phyloP scores from a whole-genome alignment of 2,797 vertebrate species.

The Hafferia zeledoni region DNA sequence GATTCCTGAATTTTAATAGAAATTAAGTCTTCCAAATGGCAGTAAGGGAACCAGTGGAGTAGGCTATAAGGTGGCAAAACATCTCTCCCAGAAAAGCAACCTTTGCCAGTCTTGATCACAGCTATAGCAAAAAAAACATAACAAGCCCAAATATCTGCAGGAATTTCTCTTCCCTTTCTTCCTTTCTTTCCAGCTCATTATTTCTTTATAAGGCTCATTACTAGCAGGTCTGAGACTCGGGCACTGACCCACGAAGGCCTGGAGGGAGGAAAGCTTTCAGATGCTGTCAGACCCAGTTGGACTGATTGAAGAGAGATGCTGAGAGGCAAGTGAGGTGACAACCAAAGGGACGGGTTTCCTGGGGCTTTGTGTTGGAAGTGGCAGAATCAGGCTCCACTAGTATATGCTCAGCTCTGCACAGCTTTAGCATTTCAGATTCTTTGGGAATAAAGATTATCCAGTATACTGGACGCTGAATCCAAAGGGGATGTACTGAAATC shows the following conservation, averaged over 20 bases:
- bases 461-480: background rate
- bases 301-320: background rate
- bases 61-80: background rate
- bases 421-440: background rate
- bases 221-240: background rate
- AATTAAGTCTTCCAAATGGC: background rate
- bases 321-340: background rate
- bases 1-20: background rate
- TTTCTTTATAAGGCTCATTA: slow-evolving; percentile 50
- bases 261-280: slow-evolving; percentile 27
- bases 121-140: background rate
- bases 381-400: background rate
- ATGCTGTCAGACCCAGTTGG: background rate
- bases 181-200: slow-evolving; percentile 33
- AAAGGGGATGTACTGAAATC: background rate
- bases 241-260: slow-evolving; percentile 17
- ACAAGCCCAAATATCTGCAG: background rate
- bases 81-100: background rate
- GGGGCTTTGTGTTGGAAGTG: background rate
- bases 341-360: background rate
- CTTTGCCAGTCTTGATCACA: background rate
- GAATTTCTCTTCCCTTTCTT: background rate
- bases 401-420: background rate
- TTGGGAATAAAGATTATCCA: background rate
- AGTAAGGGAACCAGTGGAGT: background rate